Conservation (phyloP, 2,113 vertebrate genomes). For the Oryzias curvinotus region DNA sequence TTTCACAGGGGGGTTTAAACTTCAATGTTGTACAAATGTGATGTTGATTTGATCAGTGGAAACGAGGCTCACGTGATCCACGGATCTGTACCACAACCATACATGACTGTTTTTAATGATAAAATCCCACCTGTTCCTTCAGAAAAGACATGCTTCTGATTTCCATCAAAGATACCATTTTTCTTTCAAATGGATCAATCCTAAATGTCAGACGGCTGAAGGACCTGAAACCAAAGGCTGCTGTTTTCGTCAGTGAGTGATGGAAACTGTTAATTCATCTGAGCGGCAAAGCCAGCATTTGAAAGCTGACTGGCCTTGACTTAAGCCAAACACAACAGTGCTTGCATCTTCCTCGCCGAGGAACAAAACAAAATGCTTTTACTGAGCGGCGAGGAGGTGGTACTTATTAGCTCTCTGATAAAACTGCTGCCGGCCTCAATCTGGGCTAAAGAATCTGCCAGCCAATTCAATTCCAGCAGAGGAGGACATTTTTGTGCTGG, state of each 20-base stretch:
- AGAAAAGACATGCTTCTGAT: too few species aligned
- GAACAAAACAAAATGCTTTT: conserved; percentile 52
- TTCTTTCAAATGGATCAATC: too few species aligned
- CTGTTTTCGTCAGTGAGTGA: conserved; percentile 8
- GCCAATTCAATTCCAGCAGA: conserved; percentile 41
- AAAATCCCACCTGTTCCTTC: too few species aligned
- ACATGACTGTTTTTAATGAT: too few species aligned
- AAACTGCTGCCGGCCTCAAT: conserved; percentile 33
- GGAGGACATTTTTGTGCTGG: conserved; percentile 19
- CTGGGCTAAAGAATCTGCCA: conserved; percentile 19
- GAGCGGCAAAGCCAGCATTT: conserved; percentile 29
- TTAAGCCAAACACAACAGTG: conserved; percentile 36
- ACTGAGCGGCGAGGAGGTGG: conserved; percentile 27
- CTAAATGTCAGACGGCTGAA: too few species aligned
- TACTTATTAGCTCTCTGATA: conserved; percentile 42
- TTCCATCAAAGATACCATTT: too few species aligned
- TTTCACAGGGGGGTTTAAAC: too few species aligned
- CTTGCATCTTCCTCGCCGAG: neutral
- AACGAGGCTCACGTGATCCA: too few species aligned
- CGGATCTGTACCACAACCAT: too few species aligned
- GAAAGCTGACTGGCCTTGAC: conserved; percentile 44
- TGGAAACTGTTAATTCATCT: conserved; percentile 22
- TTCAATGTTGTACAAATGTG: too few species aligned
- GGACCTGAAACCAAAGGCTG: neutral
- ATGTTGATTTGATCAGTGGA: too few species aligned